Conservation (phyloP, 2,888 invertebrate species). For the Ferdinandea cuprea region DNA sequence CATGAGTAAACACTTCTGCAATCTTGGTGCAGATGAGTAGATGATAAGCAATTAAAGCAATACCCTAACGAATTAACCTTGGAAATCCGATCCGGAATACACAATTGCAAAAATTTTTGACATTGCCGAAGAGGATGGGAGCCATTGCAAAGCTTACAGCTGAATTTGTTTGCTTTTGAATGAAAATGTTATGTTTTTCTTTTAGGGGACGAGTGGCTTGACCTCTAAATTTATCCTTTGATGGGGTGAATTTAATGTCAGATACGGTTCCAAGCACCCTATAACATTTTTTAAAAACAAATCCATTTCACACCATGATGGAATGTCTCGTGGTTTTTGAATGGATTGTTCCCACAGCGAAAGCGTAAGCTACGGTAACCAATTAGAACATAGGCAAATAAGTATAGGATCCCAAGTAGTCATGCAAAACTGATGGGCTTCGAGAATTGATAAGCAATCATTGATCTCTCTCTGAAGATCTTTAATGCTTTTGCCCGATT, state of each 20-base stretch:
- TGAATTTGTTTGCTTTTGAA: background rate
- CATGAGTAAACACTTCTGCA: conserved; percentile 2
- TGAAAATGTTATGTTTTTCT: background rate
- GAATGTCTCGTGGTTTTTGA: no score
- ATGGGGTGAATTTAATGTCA: background rate
- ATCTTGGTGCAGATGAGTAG: background rate
- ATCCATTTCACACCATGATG: no score
- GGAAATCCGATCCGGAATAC: background rate
- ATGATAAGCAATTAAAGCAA: conserved; percentile 5
- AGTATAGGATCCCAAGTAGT: no score
- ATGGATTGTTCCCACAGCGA: background rate
- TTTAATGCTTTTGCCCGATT: background rate
- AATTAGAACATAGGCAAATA: no score
- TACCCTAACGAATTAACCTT: background rate
- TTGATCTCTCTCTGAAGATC: background rate
- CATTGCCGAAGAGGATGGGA: background rate
- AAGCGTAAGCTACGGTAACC: background rate
- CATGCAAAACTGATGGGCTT: no score
- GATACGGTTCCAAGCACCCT: no score
- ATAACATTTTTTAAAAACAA: no score
- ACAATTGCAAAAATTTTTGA: background rate
- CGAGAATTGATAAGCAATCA: background rate
- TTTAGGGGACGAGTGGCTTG: background rate
- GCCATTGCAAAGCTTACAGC: background rate
- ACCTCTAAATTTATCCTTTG: background rate